Evolutionary conservation across 2,113 vertebrate genomes (phyloP).

Genomic region (Lynx canadensis): DNA sequence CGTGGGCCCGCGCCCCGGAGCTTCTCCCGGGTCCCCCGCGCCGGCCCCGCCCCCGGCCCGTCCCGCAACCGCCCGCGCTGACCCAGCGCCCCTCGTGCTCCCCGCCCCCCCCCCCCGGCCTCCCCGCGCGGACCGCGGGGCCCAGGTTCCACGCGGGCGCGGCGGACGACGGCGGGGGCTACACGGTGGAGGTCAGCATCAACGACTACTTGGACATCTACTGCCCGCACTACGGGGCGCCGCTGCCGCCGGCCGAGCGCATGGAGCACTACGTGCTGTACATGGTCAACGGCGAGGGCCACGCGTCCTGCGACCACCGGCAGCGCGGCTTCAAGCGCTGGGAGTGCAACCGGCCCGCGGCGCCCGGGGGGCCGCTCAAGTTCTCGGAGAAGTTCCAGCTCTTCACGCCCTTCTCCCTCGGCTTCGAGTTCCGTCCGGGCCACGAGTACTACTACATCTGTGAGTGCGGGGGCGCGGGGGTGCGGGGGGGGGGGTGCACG

Average conservation of each 20-base stretch:
- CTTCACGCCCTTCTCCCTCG: conserved; percentile 97
- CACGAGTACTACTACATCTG: conserved; percentile 98
- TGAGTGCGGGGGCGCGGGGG: conserved; percentile 84
- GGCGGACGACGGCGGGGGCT: conserved; percentile 86
- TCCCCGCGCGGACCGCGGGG: not conserved
- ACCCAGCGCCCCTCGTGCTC: not conserved
- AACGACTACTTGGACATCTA: conserved; percentile 99
- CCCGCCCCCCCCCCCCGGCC: not conserved
- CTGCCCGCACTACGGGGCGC: conserved; percentile 94
- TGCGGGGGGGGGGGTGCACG: not conserved
- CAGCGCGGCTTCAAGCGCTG: conserved; percentile 96
- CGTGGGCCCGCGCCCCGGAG: not conserved
- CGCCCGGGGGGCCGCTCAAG: conserved; percentile 93
- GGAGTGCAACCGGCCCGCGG: conserved; percentile 95
- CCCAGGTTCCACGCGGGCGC: conserved; percentile 88
- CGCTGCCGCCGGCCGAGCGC: conserved; percentile 85
- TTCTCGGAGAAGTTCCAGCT: conserved; percentile 99
- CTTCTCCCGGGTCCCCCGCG: not conserved
- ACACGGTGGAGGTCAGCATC: conserved; percentile 96
- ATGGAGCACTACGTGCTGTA: conserved; percentile 95
- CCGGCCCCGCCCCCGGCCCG: no score
- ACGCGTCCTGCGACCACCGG: conserved; percentile 93
- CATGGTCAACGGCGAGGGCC: conserved; percentile 97
- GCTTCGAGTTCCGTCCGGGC: conserved; percentile 96
- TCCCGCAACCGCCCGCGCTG: no score